phyloP scores from a whole-genome alignment of 1,140 invertebrate genomes.

The Physella acuta region DNA sequence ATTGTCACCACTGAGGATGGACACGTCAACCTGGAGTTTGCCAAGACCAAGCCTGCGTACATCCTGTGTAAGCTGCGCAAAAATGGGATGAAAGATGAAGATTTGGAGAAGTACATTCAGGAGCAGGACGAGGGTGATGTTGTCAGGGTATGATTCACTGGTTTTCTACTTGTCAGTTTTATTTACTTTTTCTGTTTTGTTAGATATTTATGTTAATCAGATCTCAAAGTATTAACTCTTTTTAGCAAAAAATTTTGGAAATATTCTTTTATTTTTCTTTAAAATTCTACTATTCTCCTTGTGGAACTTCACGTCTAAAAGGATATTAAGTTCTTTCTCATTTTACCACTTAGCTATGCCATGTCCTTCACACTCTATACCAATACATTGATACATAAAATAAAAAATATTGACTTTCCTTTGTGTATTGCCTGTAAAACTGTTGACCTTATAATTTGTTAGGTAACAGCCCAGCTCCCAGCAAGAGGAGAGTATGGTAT shows the following conservation, averaged over 20 bases:
- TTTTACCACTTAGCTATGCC: too few species aligned
- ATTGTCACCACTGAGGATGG: slow-evolving; percentile 43
- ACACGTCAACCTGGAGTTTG: slow-evolving; percentile 41
- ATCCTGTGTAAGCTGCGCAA: slow-evolving; percentile 50
- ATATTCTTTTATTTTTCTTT: background rate
- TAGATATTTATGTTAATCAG: background rate
- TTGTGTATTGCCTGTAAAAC: background rate
- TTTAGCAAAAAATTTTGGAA: background rate
- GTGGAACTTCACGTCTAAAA: too few species aligned
- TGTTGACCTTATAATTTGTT: background rate
- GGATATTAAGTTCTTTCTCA: too few species aligned
- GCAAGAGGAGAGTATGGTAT: slow-evolving; percentile 57
- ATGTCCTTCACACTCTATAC: too few species aligned
- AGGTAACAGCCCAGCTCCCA: slow-evolving; percentile 47
- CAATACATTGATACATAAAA: too few species aligned
- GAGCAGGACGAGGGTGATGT: slow-evolving; percentile 46
- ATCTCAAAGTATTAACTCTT: background rate
- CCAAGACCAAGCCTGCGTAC: slow-evolving; percentile 48
- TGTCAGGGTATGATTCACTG: slow-evolving; percentile 27
- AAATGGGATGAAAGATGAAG: slow-evolving; percentile 48
- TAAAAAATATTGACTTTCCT: background rate
- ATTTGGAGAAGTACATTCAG: slow-evolving; percentile 49
- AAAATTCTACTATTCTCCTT: background rate
- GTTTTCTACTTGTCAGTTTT: too few species aligned
- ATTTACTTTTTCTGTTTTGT: background rate